phyloP scores from a whole-genome alignment of 2,888 invertebrate species.

The Vanessa cardui region DNA sequence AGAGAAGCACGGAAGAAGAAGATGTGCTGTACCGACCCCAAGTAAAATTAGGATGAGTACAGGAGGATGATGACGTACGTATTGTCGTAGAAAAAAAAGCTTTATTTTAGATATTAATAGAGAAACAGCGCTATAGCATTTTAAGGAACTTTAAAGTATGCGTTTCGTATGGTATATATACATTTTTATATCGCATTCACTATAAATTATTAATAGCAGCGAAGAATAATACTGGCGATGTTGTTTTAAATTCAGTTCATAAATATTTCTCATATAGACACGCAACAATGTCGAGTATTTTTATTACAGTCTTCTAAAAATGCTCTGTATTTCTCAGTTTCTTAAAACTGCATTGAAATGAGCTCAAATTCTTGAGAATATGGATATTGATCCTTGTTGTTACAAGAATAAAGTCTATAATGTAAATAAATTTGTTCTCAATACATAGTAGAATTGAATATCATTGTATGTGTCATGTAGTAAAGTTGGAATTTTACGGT shows the following conservation, averaged over 20 bases:
- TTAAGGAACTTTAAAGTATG: background rate
- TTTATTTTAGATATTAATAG: no score
- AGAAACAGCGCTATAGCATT: no score
- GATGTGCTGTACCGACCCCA: no score
- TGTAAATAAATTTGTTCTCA: background rate
- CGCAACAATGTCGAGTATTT: slow-evolving; percentile 14
- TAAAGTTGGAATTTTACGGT: slow-evolving; percentile 12
- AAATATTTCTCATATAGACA: slow-evolving; percentile 12
- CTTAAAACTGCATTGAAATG: slow-evolving; percentile 17
- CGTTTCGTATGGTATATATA: background rate
- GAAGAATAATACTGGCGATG: background rate
- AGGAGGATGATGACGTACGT: no score
- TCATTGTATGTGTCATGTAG: slow-evolving; percentile 3
- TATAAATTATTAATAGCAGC: slow-evolving; percentile 1
- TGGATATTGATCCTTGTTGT: background rate
- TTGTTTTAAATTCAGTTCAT: slow-evolving; percentile 15
- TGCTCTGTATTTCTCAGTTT: slow-evolving; percentile 13
- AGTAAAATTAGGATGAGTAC: no score
- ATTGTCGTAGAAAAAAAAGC: no score
- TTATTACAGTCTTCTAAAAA: slow-evolving; percentile 16
- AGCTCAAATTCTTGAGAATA: slow-evolving; percentile 12
- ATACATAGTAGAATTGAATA: background rate
- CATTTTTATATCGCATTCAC: background rate
- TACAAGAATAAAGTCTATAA: slow-evolving; percentile 18
- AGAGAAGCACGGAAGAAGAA: no score